These are phyloP conservation scores for Solenodon paradoxus DNA, from an alignment of 2,113 vertebrate species.

Conservation along the genomic window DNA sequence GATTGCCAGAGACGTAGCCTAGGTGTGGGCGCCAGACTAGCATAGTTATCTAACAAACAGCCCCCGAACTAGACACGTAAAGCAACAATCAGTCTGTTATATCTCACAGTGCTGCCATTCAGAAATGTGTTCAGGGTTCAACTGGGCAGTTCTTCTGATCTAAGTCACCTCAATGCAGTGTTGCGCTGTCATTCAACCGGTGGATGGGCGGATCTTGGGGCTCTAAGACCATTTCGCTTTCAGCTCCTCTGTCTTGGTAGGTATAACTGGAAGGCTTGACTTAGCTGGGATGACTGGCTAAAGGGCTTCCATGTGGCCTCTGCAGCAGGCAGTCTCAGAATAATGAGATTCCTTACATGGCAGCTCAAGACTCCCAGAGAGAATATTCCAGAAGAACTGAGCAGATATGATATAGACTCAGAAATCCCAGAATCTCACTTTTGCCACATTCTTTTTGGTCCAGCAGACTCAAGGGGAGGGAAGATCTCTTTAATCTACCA, in stretches of 20 bases:
- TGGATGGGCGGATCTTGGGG: neutral
- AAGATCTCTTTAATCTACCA: neutral
- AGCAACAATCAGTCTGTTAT: neutral
- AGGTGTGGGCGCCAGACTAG: neutral
- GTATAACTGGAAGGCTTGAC: neutral
- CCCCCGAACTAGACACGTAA: neutral
- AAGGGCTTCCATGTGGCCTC: neutral
- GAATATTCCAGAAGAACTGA: neutral
- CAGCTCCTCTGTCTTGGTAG: neutral
- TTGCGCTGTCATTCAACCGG: neutral
- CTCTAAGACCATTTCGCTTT: neutral
- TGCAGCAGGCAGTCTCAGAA: neutral
- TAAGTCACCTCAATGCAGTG: neutral
- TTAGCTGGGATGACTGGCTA: neutral
- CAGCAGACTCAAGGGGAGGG: neutral
- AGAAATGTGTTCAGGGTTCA: neutral
- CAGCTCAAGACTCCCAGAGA: neutral
- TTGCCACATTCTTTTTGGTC: neutral
- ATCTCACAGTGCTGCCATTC: neutral
- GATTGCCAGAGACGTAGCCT: neutral
- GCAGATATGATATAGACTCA: neutral
- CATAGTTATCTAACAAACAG: neutral
- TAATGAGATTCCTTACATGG: neutral
- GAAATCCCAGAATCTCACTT: neutral
- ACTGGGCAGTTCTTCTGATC: neutral